Evolutionary conservation across 2,888 invertebrate genomes (phyloP), one percentile per base, ranked within the genome.

Genomic region (Netelia melanura): DNA sequence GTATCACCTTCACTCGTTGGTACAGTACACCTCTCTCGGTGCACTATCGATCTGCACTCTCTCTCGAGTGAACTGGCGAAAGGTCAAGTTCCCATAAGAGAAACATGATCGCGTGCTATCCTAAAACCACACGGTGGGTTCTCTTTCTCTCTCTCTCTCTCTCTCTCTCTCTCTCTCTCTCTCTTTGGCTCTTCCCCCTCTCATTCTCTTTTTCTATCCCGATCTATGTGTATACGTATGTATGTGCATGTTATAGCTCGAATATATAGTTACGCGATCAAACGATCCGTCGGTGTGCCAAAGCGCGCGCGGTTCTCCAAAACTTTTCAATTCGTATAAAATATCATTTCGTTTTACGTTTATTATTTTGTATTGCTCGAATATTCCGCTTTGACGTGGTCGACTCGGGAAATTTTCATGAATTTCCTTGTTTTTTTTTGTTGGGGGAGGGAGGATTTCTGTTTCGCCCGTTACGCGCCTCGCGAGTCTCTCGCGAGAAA

Each of bases 61-160:
- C 80, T 68, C 67, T 44, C 80, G 48, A 83, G 85, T 83, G 84
- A 83, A 84, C 86, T 84, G 75, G 81, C 81, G 65, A 87, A 87
- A 87, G 86, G 86, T 87, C 86, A 87, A 87, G 86, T 87, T 87
- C 86, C 86, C 86, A 87, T 87, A 84, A 87, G 85, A 77, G 84
- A 78, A 84, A 84, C 84, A 84, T 87, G 83, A 87, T 79, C 84
- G 82, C 83, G 70, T 84, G 85, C 81, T 81, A 78, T 81, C 77
- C 81, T 84, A 81, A 84, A 84, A 84, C 81, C 21, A 64, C 64
- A 68, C 62, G 43, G 77, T 44, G 56, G 71, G 58, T 77, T 81
- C 67, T 81, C 58, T 58, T 1, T 58, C 23, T 58, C 9, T 58
- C 21, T 58, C 17, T 56, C n/a, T 56, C 17, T 56, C n/a, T 56